phyloP scores from a whole-genome alignment of 2,113 vertebrate species.

The Seriola aureovittata region DNA sequence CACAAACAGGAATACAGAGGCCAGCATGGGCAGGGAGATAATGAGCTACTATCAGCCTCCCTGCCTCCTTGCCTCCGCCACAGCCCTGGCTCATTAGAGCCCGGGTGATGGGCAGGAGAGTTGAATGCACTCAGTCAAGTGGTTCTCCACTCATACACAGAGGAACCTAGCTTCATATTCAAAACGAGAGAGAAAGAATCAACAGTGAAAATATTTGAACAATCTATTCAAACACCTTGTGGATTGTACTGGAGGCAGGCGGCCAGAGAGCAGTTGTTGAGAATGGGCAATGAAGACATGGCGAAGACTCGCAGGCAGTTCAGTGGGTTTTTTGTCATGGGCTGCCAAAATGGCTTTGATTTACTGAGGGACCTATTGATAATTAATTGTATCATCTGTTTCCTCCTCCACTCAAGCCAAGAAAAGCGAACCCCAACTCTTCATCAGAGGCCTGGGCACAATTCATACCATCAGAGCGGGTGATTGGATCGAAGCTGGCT shows the following conservation, averaged over 20 bases:
- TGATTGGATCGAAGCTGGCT: slow-evolving; percentile 73
- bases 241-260: slow-evolving; percentile 79
- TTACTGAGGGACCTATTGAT: slow-evolving; percentile 87
- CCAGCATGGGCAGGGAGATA: slow-evolving; percentile 76
- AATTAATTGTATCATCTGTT: slow-evolving; percentile 90
- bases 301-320: slow-evolving; percentile 72
- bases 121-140: slow-evolving; percentile 75
- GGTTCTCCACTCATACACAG: slow-evolving; percentile 58
- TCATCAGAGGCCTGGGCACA: slow-evolving; percentile 80
- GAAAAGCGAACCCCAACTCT: slow-evolving; percentile 82
- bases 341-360: slow-evolving; percentile 88
- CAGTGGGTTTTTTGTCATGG: slow-evolving; percentile 76
- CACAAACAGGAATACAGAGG: slow-evolving; percentile 72
- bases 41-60: slow-evolving; percentile 78
- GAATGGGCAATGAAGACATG: slow-evolving; percentile 87
- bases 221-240: slow-evolving; percentile 89
- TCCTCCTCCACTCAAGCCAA: slow-evolving; percentile 83
- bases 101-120: slow-evolving; percentile 73
- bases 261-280: slow-evolving; percentile 88
- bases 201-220: slow-evolving; percentile 89
- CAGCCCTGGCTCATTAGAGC: slow-evolving; percentile 81
- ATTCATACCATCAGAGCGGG: slow-evolving; percentile 73
- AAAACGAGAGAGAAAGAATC: slow-evolving; percentile 72
- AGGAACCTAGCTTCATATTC: slow-evolving; percentile 71
- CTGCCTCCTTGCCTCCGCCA: slow-evolving; percentile 62